Evolutionary conservation across 2,113 vertebrate species (phyloP).

Genomic region (Ciconia boyciana): DNA sequence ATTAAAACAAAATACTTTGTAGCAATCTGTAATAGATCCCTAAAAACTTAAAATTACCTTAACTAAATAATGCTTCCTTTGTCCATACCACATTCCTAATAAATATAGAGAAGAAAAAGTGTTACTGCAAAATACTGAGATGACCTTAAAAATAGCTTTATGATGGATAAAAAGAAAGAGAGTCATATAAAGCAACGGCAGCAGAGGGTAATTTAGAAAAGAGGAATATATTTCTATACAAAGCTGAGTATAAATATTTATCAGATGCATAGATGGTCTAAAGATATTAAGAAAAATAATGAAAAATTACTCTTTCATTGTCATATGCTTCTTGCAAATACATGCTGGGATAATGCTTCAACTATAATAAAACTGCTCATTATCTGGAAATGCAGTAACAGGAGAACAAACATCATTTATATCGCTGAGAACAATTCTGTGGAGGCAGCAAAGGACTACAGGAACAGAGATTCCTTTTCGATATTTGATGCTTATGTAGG

Average conservation of each 20-base stretch:
- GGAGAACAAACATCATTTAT: slow-evolving; percentile 31
- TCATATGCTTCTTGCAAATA: slow-evolving; percentile 28
- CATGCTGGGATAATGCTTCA: slow-evolving; percentile 44
- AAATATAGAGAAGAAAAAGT: not conserved
- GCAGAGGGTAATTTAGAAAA: not conserved
- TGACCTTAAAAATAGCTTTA: not conserved
- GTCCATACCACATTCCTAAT: not conserved
- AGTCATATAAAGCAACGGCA: not conserved
- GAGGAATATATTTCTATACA: not conserved
- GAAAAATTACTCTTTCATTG: slow-evolving; percentile 34
- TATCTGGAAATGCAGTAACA: slow-evolving; percentile 46
- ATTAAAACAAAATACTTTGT: not conserved
- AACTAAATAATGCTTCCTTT: not conserved
- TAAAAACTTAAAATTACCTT: not conserved
- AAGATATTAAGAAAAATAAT: slow-evolving; percentile 38
- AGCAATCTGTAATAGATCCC: not conserved
- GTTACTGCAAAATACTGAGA: not conserved
- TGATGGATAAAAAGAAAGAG: not conserved
- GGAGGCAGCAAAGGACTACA: not conserved
- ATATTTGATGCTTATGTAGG: slow-evolving; percentile 13
- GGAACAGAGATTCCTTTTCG: not conserved
- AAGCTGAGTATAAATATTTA: slow-evolving; percentile 37
- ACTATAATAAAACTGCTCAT: slow-evolving; percentile 47
- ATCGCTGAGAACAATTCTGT: not conserved
- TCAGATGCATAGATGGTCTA: not conserved